Evolutionary conservation across 2,888 invertebrate species (phyloP), one percentile per base, ranked within the genome.

Genomic region (Timema podura): DNA sequence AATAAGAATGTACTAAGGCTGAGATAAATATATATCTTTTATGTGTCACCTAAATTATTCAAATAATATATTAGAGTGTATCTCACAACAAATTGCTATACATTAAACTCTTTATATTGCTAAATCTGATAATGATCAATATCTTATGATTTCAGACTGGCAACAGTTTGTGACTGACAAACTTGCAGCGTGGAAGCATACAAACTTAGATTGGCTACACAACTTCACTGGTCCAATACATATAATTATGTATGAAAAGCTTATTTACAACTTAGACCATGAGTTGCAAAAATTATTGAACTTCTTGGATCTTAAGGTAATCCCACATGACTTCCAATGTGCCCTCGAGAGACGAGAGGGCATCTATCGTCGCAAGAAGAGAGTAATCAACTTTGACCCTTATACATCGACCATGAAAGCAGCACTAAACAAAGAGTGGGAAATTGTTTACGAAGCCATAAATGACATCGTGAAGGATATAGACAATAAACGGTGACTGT

Each of bases 191-290:
- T 92, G 92, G 92, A 87, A 88, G 79, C 82, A 85, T 48, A 86
- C 90, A 75, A 89, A 91, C 78, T 80, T 86, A 49, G 85, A 87
- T 76, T 92, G 92, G 91, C 82, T 91, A 73, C 83, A 85, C 68
- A 85, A 87, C 76, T 92, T 90, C 79, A 83, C 85, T 3, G 90
- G 91, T 11, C 87, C 88, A 6, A 82, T 90, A 54, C 88, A 88
- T 78, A 85, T 91, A 45, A 85, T 91, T 67, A 87, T 87, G 79
- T 92, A 92, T 79, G 90, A 91, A 74, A 83, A 86, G 74, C 81
- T 91, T 69, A 87, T 90, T 11, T 73, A 75, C 10, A 84, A 90
- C 76, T 84, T 89, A 0, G 85, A 86, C 75, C 79, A 80, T 49
- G 85, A 87, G 1, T 79, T 92, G 64, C 81, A 83, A 47, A 84